Evolutionary conservation across 2,888 invertebrate species (phyloP).

Genomic region (Agrotis ipsilon): DNA sequence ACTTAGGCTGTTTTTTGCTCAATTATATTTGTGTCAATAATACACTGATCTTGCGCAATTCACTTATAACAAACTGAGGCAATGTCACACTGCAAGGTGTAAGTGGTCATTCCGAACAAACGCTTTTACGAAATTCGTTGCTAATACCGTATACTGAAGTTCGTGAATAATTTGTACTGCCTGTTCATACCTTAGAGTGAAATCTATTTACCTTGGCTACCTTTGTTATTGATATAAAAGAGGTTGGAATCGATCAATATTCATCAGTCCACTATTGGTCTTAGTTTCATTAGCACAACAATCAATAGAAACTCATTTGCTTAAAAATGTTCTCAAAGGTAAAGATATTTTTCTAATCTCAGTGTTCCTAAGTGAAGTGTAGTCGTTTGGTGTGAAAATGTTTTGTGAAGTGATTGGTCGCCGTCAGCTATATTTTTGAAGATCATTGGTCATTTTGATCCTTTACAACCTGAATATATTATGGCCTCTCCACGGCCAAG

Average conservation of each 20-base stretch:
- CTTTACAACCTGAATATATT: accelerated
- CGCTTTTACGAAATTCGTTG: conserved; percentile 79
- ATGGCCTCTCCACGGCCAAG: too few species aligned
- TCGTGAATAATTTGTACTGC: conserved; percentile 74
- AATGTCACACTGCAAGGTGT: conserved; percentile 75
- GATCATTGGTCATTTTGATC: neutral
- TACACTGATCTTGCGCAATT: conserved; percentile 73
- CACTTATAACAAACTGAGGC: conserved; percentile 70
- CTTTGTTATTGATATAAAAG: conserved; percentile 86
- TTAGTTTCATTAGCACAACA: conserved; percentile 73
- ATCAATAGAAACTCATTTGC: conserved; percentile 63
- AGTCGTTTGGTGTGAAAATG: conserved; percentile 18
- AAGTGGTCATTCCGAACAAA: conserved; percentile 70
- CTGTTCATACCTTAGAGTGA: conserved; percentile 79
- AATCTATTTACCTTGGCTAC: conserved; percentile 87
- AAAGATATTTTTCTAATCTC: conserved; percentile 49
- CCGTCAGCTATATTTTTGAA: neutral
- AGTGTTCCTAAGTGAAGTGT: conserved; percentile 43
- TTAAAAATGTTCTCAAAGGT: conserved; percentile 85
- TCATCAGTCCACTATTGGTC: conserved; percentile 81
- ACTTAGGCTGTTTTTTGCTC: conserved; percentile 66
- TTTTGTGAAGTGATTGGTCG: conserved; percentile 28
- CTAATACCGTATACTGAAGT: conserved; percentile 74
- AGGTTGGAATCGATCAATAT: conserved; percentile 73
- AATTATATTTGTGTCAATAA: conserved; percentile 74